Evolutionary conservation across 2,797 vertebrate genomes (phyloP), one percentile per base, ranked within the genome.

Genomic region (Staurois parvus): DNA sequence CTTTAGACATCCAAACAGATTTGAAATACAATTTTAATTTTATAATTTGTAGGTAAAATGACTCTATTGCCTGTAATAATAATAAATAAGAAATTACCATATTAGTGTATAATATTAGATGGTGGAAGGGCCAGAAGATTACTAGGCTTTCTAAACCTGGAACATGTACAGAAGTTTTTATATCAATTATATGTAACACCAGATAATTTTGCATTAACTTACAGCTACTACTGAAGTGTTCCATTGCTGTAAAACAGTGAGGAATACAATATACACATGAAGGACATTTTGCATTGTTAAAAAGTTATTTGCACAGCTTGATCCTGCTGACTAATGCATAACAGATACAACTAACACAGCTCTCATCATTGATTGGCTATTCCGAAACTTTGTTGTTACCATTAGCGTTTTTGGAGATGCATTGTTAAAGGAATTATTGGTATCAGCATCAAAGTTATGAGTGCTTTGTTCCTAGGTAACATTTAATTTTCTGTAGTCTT

Each of bases 241-340:
- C 21, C 7, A 10, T 32, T 70, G 19, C 17, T 32, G 15, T 68
- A 15, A 68, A 30, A 15, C 15, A 67, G 62, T 6, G 13, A 30
- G 11, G 30, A 29, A 1, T 68, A 29, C 17, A 13, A 32, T 19
- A 32, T 19, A 17, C 28, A 32, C 26, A 68, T 68, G 66, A 19
- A 7, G 66, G 66, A 68, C 4, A 29, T 68, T 32, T 68, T 32
- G 29, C 66, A 68, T 68, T 68, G 66, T 30, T 68, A 68, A 32
- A 68, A 68, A 68, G 66, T 68, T 68, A 68, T 32, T 68, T 29
- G 15, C 28, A 32, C 29, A 68, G 66, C 66, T 68, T 68, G 29
- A 68, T 29, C 29, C 13, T 68, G 28, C 29, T 19, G 66, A 13
- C 13, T 68, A 68, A 68, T 68, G 29, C 6, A 32, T 68, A 32